Base-by-base conservation (phyloP, 2,797 vertebrate genomes). In the Perodicticus potto region DNA sequence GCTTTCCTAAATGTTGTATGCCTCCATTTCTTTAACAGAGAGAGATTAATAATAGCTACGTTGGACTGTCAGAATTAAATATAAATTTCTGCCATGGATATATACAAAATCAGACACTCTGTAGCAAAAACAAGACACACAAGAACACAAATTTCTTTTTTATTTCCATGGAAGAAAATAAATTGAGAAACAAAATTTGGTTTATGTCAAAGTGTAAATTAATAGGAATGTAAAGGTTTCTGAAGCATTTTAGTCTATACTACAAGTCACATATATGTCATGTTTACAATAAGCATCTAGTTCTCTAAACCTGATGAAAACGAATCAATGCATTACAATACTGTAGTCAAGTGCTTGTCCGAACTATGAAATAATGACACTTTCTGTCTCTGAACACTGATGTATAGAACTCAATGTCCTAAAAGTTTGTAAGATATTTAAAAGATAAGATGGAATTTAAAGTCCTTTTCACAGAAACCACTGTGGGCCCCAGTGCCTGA, bases 271-370 rank as follows among this genome's bases (percentile, higher is more conserved):
- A 80, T 43, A 70, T 17, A 27, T 22, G 7, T 67, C 78, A 55
- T 74, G 43, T 89, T 89, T 86, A 77, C 1, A 70, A 61, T 72
- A 86, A 91, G 25, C 53, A 78, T 77, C n/a, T 80, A 72, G 6
- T 61, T 95, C 61, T 87, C n/a, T 93, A 91, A 80, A 93, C 77
- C 61, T 61, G 12, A 91, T 40, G 78, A 96, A 94, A 96, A 65
- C 93, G 20, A 43, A 32, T 63, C 40, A 3, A 2, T 32, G 1
- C 4, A 22, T 9, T 86, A 57, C 29, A 95, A 72, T 81, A 25
- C 34, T 77, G 14, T 7, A 20, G 7, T 49, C 82, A 91, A 86
- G 72, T 49, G 34, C 19, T 76, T 74, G 78, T n/a, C 32, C 59
- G 34, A 86, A 83, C 43, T n/a, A 67, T 67, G 53, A 59, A 78